Evolutionary conservation across 2,888 invertebrate species (phyloP).

Genomic region (Cyaniris semiargus): DNA sequence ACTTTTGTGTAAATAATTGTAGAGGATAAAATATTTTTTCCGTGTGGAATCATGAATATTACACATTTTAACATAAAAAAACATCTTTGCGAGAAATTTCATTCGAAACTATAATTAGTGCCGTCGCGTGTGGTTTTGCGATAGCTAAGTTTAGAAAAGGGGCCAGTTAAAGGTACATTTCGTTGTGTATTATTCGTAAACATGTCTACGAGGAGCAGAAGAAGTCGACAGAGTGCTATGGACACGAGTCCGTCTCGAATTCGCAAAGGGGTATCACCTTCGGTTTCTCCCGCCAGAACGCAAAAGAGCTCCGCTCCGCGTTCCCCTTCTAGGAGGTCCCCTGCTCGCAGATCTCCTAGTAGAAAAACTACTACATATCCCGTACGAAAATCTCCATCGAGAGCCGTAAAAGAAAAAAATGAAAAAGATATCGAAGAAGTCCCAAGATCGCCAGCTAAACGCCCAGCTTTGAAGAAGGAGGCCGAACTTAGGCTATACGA

Average conservation of each 20-base stretch:
- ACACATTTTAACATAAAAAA: background rate
- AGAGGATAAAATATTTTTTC: background rate
- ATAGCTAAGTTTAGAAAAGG: conserved; percentile 48
- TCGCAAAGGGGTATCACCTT: conserved; percentile 65
- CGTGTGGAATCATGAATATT: background rate
- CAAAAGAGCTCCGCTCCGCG: conserved; percentile 65
- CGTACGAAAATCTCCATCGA: conserved; percentile 69
- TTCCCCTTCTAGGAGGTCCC: conserved; percentile 45
- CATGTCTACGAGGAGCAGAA: conserved; percentile 72
- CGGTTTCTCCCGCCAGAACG: conserved; percentile 70
- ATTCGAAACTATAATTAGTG: conserved; percentile 37
- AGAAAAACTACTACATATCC: conserved; percentile 70
- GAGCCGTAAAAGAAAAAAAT: conserved; percentile 54
- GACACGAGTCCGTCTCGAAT: conserved; percentile 64
- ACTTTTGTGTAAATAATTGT: conserved; percentile 10
- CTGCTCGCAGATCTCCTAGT: conserved; percentile 73
- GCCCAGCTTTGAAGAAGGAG: conserved; percentile 56
- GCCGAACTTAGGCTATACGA: conserved; percentile 53
- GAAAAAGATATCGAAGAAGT: conserved; percentile 44
- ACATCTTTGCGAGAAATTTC: background rate
- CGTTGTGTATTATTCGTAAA: conserved; percentile 33
- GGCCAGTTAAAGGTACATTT: background rate
- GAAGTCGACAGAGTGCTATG: conserved; percentile 56
- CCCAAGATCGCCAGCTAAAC: conserved; percentile 63
- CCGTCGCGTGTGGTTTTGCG: conserved; percentile 64